Evolutionary conservation across 1,140 invertebrate species (phyloP).

Genomic region (Leucophenga varia): DNA sequence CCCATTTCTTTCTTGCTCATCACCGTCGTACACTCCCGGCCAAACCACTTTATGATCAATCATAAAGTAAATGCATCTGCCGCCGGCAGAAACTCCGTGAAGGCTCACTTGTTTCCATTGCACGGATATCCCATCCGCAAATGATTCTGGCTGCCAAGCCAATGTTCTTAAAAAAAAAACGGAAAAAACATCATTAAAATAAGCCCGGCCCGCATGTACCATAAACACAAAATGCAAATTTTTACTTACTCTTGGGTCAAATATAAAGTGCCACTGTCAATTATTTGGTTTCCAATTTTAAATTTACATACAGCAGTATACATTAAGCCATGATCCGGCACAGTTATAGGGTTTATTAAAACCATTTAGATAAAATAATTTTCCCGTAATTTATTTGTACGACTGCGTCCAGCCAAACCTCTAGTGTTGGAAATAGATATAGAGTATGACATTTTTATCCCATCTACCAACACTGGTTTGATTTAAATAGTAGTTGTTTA

Average conservation of each 20-base stretch:
- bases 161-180: conserved; percentile 26
- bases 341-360: conserved; percentile 37
- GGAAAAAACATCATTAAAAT: background rate
- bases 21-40: conserved; percentile 39
- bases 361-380: conserved; percentile 37
- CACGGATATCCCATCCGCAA: conserved; percentile 43
- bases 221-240: no score
- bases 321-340: conserved; percentile 40
- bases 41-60: conserved; percentile 46
- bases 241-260: conserved; percentile 46
- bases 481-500: no score
- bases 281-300: conserved; percentile 43
- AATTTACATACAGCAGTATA: conserved; percentile 43
- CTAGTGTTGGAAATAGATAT: no score
- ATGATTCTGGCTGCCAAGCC: conserved; percentile 38
- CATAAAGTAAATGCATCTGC: conserved; percentile 54
- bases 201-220: no score
- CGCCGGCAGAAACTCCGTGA: conserved; percentile 42
- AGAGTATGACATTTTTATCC: conserved; percentile 7
- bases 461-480: conserved; percentile 15
- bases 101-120: conserved; percentile 49
- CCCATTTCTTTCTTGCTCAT: conserved; percentile 19
- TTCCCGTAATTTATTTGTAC: conserved; percentile 11
- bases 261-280: conserved; percentile 43
- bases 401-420: no score